These are phyloP conservation scores for Lethrus apterus DNA, from an alignment of 1,140 invertebrate genomes.

Conservation along the genomic window DNA sequence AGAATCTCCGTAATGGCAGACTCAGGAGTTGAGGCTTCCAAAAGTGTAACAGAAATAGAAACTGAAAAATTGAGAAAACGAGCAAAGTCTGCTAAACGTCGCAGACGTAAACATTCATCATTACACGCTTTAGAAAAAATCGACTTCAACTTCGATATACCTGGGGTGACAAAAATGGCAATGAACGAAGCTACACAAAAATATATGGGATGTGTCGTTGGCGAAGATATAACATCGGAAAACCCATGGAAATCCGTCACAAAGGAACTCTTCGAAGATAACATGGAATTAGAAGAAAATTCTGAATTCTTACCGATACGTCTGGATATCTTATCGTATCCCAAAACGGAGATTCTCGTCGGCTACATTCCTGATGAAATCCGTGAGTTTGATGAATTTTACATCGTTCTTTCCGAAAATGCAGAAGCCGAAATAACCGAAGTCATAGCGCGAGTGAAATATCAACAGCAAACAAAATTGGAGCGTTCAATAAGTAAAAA, in stretches of 20 bases:
- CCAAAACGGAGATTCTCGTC: conserved; percentile 52
- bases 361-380: conserved; percentile 59
- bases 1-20: no score
- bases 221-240: conserved; percentile 57
- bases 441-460: conserved; percentile 50
- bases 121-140: background rate
- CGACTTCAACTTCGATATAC: conserved; percentile 24
- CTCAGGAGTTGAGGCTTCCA: no score
- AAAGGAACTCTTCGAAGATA: conserved; percentile 55
- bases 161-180: conserved; percentile 28
- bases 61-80: no score
- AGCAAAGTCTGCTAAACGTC: no score
- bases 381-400: conserved; percentile 55
- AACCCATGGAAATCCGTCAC: conserved; percentile 61
- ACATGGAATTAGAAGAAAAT: conserved; percentile 42
- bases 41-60: no score
- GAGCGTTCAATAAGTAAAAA: conserved; percentile 53
- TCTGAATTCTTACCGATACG: conserved; percentile 52
- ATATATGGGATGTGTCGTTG: conserved; percentile 40
- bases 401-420: conserved; percentile 55
- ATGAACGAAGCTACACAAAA: conserved; percentile 44
- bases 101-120: background rate
- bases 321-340: conserved; percentile 45
- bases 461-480: conserved; percentile 54
- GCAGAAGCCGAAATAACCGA: conserved; percentile 42